A percentile compares a stretch with the other conserved stretches of the same genome.
These are phyloP conservation scores for Bellardia pandia DNA, from an alignment of 2,888 invertebrate species.

Conservation along the genomic window DNA sequence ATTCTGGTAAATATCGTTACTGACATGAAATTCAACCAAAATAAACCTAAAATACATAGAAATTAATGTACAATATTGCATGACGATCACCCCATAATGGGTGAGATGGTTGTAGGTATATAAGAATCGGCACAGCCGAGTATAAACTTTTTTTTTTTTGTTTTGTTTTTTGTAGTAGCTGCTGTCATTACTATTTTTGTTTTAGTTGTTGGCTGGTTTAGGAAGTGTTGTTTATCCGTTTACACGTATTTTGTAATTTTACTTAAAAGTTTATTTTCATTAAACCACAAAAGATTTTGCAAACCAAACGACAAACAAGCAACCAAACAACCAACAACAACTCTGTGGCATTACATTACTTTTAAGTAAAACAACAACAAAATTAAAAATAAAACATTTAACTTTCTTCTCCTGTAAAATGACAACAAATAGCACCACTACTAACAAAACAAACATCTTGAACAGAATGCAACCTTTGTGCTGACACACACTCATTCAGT, in stretches of 20 bases:
- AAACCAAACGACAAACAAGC: conserved; percentile 61
- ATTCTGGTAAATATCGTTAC: too few species aligned
- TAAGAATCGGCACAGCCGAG: too few species aligned
- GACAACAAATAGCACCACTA: conserved; percentile 45
- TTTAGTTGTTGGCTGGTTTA: conserved; percentile 53
- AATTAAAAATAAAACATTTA: conserved; percentile 8
- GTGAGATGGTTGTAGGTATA: too few species aligned
- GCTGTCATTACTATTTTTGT: conserved; percentile 17
- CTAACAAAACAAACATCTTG: conserved; percentile 33
- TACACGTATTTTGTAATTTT: conserved; percentile 75
- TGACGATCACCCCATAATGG: too few species aligned
- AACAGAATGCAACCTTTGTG: conserved; percentile 33
- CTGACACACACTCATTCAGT: conserved; percentile 14
- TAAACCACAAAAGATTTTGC: conserved; percentile 71
- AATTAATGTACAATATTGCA: too few species aligned
- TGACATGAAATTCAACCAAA: too few species aligned
- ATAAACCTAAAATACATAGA: too few species aligned
- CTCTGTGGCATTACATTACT: conserved; percentile 59
- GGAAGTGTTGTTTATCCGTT: conserved; percentile 70
- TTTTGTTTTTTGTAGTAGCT: not conserved
- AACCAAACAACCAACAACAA: conserved; percentile 62
- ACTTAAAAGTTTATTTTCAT: conserved; percentile 75
- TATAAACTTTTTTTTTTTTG: not conserved
- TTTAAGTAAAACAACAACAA: conserved; percentile 33
- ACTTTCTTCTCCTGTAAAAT: conserved; percentile 45